A percentile compares a stretch with the other conserved stretches of the same genome.
These are phyloP conservation scores for Aphelenchoides avenae DNA, from an alignment of 1,140 invertebrate genomes.

Conservation along the genomic window DNA sequence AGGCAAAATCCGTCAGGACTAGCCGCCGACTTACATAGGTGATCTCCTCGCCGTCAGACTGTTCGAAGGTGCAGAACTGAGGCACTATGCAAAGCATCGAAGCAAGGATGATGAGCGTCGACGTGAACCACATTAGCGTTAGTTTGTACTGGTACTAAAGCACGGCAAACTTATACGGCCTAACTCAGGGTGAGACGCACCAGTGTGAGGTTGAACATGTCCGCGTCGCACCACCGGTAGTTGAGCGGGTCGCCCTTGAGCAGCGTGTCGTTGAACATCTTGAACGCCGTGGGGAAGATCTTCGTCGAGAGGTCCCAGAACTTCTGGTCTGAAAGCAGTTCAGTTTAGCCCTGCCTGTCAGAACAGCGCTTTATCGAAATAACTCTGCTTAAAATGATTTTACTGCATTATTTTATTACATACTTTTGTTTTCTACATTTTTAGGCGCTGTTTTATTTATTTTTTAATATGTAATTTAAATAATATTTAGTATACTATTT, in stretches of 20 bases:
- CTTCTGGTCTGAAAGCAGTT: slow-evolving; percentile 37
- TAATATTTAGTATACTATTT: no score
- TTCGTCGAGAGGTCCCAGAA: slow-evolving; percentile 29
- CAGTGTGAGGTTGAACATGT: slow-evolving; percentile 15
- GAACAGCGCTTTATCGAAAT: no score
- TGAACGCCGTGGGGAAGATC: slow-evolving; percentile 28
- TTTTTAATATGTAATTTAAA: no score
- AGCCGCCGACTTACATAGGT: slow-evolving; percentile 30
- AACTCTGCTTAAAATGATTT: no score
- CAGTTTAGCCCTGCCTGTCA: no score
- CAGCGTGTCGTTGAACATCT: slow-evolving; percentile 35
- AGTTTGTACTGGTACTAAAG: slow-evolving; percentile 28
- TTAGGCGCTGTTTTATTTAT: no score
- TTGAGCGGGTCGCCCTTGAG: slow-evolving; percentile 28
- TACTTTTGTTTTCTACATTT: no score
- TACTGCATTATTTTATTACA: no score
- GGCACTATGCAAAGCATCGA: slow-evolving; percentile 35
- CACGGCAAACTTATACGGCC: background rate
- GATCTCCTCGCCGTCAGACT: slow-evolving; percentile 24
- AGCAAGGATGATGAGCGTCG: slow-evolving; percentile 17
- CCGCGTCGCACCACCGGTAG: slow-evolving; percentile 15
- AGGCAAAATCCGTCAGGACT: no score
- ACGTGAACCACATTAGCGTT: slow-evolving; percentile 24
- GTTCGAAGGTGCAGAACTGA: slow-evolving; percentile 31
- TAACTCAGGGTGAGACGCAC: no score